Evolutionary conservation across 2,888 invertebrate genomes (phyloP), one percentile per base, ranked within the genome.

Genomic region (Microctonus brassicae): DNA sequence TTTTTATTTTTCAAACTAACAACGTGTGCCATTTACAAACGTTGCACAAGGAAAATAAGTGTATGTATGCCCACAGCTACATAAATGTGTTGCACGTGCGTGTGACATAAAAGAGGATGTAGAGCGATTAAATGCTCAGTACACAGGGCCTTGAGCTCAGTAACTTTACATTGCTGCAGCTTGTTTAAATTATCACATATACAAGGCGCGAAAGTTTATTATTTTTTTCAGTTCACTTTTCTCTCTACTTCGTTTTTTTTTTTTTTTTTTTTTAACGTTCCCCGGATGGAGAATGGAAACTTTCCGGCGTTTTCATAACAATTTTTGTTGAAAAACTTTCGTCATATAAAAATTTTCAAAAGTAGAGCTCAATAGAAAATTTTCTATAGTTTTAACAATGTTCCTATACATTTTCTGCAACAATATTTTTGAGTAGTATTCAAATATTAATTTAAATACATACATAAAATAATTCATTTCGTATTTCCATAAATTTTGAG

Each of bases 211-310:
- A 42, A 29, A 58, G 55, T 55, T 33, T 26, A 61, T 63, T 65
- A 61, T 36, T 72, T 68, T 53, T 72, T 65, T 42, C 39, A n/a
- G n/a, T 60, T 61, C 36, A 47, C 20, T 64, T 34, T 39, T 20
- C 2, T 22, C 65, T 65, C 20, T 3, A 55, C 26, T 42, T 36
- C 61, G 13, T 13, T 53, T 34, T 11, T 33, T 47, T n/a, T 17
- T 52, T 29, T 10, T 26, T n/a, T 9, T 58, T 60, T 33, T 53
- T 53, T 13, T 17, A 34, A 4, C 3, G 13, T 47, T 39, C 26
- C 1, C 13, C 17, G n/a, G n/a, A n/a, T n/a, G n/a, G n/a, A n/a
- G n/a, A n/a, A n/a, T n/a, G n/a, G n/a, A n/a, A n/a, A n/a, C n/a
- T n/a, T n/a, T n/a, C n/a, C 17, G 1, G 3, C 47, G n/a, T 47